Evolutionary conservation across 2,888 invertebrate species (phyloP).

Genomic region (Epinotia bilunana): DNA sequence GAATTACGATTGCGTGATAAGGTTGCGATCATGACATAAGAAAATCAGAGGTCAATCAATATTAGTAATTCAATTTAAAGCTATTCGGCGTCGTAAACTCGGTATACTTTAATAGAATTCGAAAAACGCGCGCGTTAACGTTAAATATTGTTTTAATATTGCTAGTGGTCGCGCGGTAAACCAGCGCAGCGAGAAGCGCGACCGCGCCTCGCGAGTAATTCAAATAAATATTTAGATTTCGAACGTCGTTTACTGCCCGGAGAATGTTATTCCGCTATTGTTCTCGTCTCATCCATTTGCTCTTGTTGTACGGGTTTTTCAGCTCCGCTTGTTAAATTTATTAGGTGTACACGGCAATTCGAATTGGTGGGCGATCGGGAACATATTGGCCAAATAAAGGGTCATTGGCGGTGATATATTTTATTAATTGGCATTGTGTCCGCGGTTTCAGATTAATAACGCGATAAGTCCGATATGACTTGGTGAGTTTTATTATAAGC

Average conservation of each 20-base stretch:
- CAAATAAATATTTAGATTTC: constrained; percentile 70
- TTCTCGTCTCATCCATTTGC: constrained; percentile 58
- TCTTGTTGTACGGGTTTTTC: constrained; percentile 57
- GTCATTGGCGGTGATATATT: constrained; percentile 42
- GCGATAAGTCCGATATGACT: constrained; percentile 11
- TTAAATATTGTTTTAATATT: constrained; percentile 14
- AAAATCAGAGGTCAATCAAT: background rate
- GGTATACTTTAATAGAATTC: background rate
- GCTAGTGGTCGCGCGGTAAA: constrained; percentile 43
- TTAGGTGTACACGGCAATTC: constrained; percentile 58
- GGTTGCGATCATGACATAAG: background rate
- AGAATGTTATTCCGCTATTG: constrained; percentile 65
- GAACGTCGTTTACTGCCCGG: constrained; percentile 61
- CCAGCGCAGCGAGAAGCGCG: constrained; percentile 48
- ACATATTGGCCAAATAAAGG: constrained; percentile 46
- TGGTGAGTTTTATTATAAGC: background rate
- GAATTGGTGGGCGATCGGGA: constrained; percentile 53
- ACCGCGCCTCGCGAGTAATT: constrained; percentile 52
- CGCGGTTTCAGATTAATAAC: constrained; percentile 1
- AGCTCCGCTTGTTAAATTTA: constrained; percentile 61
- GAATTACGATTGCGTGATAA: background rate
- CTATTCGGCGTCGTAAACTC: background rate
- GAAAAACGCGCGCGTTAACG: background rate
- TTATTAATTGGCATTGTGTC: constrained; percentile 39
- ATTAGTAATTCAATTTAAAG: background rate